Evolutionary conservation across 2,888 invertebrate genomes (phyloP), one percentile per base, ranked within the genome.

Genomic region (Parochlus steinenii): DNA sequence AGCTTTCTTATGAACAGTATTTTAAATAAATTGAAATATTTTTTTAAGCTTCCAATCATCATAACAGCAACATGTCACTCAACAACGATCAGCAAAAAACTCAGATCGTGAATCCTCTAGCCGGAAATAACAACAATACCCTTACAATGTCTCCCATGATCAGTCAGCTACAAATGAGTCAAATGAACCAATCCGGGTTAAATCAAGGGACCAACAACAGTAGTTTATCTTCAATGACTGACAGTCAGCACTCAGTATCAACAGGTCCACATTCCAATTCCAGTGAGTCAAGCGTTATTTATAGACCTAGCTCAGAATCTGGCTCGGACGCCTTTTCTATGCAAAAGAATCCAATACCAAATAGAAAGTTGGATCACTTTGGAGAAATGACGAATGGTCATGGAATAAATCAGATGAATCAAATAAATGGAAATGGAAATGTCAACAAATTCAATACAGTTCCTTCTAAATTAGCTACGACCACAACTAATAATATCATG

Each of bases 241-340:
- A 74, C 55, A 77, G 73, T 54, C 75, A 69, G 38, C 69, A 63
- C 60, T 49, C 61, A 39, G 71, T 71, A 32, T 66, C 65, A 37
- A 74, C 73, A 10, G 74, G 73, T 3, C 71, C 70, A 39, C 69
- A 71, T 51, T 74, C 74, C 42, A 76, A 75, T 53, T 75, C 74
- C 22, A 75, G 74, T 54, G 77, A 77, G 48, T 70, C 74, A 48
- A 75, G 74, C 49, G 73, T 76, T 36, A 75, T 77, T 49, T 74
- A 76, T 56, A 70, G 74, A 52, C 74, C 75, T 17, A 74, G 74
- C 41, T 74, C 74, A 54, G 74, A 75, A 54, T 73, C 74, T 45
- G 73, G 73, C 33, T 73, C 74, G 26, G 75, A 76, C 51, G 33
- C 41, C 10, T 18, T 33, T 20, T 28, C 27, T 28, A 23, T 24